Conservation (phyloP, 2,797 vertebrate species). For the Cottoperca gobio region DNA sequence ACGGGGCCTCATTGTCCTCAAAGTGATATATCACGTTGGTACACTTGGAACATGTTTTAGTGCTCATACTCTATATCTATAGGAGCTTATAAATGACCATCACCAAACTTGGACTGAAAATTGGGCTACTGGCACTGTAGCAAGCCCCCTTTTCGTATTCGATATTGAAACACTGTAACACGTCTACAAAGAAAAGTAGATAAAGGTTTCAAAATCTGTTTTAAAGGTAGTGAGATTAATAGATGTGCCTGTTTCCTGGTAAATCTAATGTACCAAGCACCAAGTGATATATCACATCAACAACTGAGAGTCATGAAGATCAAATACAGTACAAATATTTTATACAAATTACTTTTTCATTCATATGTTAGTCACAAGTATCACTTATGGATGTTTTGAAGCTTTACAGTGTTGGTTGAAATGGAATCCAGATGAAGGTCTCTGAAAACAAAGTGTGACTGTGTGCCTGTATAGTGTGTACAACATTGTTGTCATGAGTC, state of each 20-base stretch:
- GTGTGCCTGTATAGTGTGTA: constrained; percentile 58
- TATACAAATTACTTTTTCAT: constrained; percentile 37
- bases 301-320: constrained; percentile 24
- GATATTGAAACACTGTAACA: background rate
- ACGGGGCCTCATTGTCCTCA: constrained; percentile 42
- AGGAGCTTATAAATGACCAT: constrained; percentile 23
- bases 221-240: constrained; percentile 1
- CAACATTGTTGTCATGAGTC: constrained; percentile 50
- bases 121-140: background rate
- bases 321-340: constrained; percentile 40
- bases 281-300: constrained; percentile 13
- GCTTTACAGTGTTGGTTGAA: constrained; percentile 37
- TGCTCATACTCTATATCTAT: background rate
- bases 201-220: background rate
- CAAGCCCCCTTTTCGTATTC: background rate
- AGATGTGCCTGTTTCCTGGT: background rate
- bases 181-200: background rate
- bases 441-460: constrained; percentile 46
- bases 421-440: constrained; percentile 55
- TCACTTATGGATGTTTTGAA: constrained; percentile 52
- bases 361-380: constrained; percentile 39
- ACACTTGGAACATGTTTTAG: constrained; percentile 29
- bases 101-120: constrained; percentile 20
- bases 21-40: constrained; percentile 42
- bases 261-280: constrained; percentile 3